Evolutionary conservation across 2,113 vertebrate species (phyloP).

Genomic region (Rafetus swinhoei): DNA sequence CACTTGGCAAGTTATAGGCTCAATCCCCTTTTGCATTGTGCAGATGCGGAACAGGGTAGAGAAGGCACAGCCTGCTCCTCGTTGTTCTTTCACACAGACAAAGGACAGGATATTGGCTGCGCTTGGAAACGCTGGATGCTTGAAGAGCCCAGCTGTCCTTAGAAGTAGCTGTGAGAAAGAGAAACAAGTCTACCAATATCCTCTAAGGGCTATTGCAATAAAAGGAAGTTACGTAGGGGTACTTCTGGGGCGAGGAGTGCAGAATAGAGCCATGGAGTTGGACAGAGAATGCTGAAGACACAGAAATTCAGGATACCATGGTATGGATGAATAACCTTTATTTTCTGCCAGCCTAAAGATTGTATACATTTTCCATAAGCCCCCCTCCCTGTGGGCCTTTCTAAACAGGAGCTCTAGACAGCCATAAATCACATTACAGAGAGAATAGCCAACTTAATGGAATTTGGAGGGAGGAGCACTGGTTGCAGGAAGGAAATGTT

Average conservation of each 20-base stretch:
- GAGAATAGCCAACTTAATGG: background rate
- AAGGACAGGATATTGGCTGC: background rate
- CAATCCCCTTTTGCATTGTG: background rate
- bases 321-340: rapidly evolving
- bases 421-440: background rate
- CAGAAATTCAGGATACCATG: background rate
- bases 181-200: background rate
- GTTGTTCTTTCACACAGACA: background rate
- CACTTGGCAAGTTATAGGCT: background rate
- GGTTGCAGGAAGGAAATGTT: background rate
- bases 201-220: background rate
- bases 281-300: background rate
- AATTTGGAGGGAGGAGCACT: background rate
- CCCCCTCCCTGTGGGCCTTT: background rate
- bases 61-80: background rate
- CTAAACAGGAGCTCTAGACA: background rate
- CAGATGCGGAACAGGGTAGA: background rate
- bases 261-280: background rate
- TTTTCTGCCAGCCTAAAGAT: background rate
- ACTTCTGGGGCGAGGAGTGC: background rate
- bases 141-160: background rate
- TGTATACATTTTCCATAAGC: background rate
- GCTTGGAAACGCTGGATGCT: background rate
- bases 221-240: background rate
- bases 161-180: background rate